These are phyloP conservation scores for Hippocampus kuda DNA, from an alignment of 2,797 vertebrate species.

Conservation along the genomic window DNA sequence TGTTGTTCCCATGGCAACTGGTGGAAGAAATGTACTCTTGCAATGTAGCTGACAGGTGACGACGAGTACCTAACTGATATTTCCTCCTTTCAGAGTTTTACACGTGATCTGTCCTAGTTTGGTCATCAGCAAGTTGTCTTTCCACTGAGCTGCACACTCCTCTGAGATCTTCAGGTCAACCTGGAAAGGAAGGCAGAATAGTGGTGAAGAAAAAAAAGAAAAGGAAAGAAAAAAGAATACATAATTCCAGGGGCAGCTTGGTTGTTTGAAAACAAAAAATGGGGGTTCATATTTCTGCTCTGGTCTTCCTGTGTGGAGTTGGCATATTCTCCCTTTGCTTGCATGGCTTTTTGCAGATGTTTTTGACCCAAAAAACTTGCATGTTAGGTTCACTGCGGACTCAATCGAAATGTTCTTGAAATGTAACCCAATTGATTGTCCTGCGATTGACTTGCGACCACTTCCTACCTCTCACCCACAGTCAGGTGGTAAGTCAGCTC, in stretches of 20 bases:
- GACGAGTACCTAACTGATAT: conserved; percentile 75
- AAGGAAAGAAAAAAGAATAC: not conserved
- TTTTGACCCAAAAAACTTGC: no score
- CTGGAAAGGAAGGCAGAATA: conserved; percentile 47
- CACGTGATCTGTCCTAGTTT: conserved; percentile 85
- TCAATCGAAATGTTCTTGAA: not conserved
- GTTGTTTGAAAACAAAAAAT: not conserved
- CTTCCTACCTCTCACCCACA: not conserved
- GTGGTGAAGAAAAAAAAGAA: not conserved
- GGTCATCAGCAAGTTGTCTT: conserved; percentile 81
- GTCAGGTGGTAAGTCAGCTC: not conserved
- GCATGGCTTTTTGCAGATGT: no score
- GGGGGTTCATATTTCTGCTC: not conserved
- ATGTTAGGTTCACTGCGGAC: no score
- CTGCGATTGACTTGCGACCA: not conserved
- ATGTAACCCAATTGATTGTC: not conserved
- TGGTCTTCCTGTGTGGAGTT: not conserved
- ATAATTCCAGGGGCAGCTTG: not conserved
- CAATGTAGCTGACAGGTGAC: conserved; percentile 6
- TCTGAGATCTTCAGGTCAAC: conserved; percentile 79
- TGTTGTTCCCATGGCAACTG: conserved; percentile 15
- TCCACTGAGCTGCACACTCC: conserved; percentile 82
- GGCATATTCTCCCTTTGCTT: no score
- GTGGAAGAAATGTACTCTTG: conserved; percentile 2
- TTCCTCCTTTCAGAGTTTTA: conserved; percentile 85